Conservation (phyloP, 2,113 vertebrate species). For the Pavo muticus region DNA sequence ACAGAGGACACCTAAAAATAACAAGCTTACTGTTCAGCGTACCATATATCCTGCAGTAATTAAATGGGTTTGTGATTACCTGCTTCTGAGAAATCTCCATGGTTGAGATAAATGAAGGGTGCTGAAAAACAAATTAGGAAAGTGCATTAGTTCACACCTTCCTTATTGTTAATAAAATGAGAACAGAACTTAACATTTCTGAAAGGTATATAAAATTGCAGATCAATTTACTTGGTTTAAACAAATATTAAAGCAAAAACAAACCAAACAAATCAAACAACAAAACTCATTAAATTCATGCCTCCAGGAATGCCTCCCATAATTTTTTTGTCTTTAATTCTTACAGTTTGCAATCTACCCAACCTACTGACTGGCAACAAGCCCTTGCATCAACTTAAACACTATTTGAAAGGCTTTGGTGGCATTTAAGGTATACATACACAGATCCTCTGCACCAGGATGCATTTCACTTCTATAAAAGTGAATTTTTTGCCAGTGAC, state of each 20-base stretch:
- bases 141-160: background rate
- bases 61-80: slow-evolving; percentile 75
- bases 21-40: background rate
- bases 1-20: background rate
- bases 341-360: background rate
- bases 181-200: background rate
- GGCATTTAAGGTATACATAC: background rate
- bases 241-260: background rate
- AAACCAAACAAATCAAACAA: accelerated
- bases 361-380: background rate
- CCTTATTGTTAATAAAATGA: background rate
- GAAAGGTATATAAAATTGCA: background rate
- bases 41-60: background rate
- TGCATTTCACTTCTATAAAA: background rate
- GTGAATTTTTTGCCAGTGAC: background rate
- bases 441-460: background rate
- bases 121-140: slow-evolving; percentile 74
- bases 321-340: background rate
- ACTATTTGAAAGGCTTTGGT: background rate
- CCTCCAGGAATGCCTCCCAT: background rate
- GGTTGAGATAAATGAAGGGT: slow-evolving; percentile 84
- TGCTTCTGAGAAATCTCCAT: slow-evolving; percentile 96
- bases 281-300: background rate
- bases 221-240: background rate
- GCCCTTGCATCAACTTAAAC: background rate